These are phyloP conservation scores for Pteronotus mesoamericanus DNA, from an alignment of 2,797 vertebrate species.

Conservation along the genomic window DNA sequence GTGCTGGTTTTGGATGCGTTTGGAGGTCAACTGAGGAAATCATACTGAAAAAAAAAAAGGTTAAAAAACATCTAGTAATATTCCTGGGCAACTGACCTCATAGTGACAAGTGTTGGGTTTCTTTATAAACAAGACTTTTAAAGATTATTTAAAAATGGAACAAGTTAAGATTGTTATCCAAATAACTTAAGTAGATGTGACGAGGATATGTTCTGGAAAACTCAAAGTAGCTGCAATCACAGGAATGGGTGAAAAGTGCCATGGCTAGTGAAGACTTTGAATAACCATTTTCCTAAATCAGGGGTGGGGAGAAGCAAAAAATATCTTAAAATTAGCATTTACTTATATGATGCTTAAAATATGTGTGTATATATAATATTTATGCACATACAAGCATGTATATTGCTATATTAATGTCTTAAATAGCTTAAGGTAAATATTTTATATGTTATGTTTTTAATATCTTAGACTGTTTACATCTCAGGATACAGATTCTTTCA, in stretches of 20 bases:
- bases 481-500: neutral
- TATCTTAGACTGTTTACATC: neutral
- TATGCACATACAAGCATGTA: neutral
- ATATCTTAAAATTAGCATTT: neutral
- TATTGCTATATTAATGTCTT: neutral
- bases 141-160: slow-evolving; percentile 51
- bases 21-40: slow-evolving; percentile 52
- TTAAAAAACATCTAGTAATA: neutral
- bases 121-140: slow-evolving; percentile 59
- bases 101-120: slow-evolving; percentile 45
- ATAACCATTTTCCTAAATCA: neutral
- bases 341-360: neutral
- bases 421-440: neutral
- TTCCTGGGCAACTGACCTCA: slow-evolving; percentile 59
- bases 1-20: neutral
- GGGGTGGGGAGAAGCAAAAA: neutral
- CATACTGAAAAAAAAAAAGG: neutral
- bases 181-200: neutral
- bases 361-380: neutral
- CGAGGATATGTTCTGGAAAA: neutral
- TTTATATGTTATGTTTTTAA: neutral
- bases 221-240: neutral
- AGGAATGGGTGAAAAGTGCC: neutral
- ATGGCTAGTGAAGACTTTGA: neutral
- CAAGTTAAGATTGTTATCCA: neutral